Base-by-base conservation (phyloP, 2,113 vertebrate species). In the Baryphthengus martii region DNA sequence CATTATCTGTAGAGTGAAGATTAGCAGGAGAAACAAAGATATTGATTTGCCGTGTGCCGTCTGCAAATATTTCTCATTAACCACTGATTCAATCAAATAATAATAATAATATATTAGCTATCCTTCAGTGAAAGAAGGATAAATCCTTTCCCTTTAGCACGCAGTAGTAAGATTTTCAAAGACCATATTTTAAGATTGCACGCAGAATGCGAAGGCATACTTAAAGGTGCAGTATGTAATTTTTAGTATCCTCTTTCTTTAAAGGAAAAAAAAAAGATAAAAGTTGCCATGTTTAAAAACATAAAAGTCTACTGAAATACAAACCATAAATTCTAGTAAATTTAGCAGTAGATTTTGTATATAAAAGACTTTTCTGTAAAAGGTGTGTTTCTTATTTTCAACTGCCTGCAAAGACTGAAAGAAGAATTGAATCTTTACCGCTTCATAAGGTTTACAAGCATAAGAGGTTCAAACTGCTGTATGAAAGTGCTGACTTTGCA, bases 11-110 rank as follows among this genome's bases (percentile, higher is more conserved):
- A 42, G 8, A 65, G 63, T 35, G 73, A 82, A 96, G 90, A 96
- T 93, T 90, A 93, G 76, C 56, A 67, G 26, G 20, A 92, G 79
- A 94, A 94, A 84, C 85, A 90, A 91, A 92, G 79, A 49, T 91
- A 90, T 31, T 88, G 86, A 89, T 95, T 94, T 89, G 42, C 50
- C 70, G 13, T 74, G 55, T 62, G 39, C 63, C 1, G 1, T 61
- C 95, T 93, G 79, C 72, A 96, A 96, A 94, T 96, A 94, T 92
- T 91, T 91, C 90, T 89, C 75, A 90, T 88, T 95, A 92, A 83
- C 47, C 35, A 52, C 82, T n/a, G 56, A 75, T 88, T 81, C 79
- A 88, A 45, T 89, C 37, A 95, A 93, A 66, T 55, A 75, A 67
- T 49, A 89, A 79, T 58, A 88, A 86, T 73, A 92, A 56, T 61